Evolutionary conservation across 30 jellyfish, hydroid and myxozoan genomes (phyloP), one percentile per base, ranked within the genome.

Genomic region (Sanderia malayensis): DNA sequence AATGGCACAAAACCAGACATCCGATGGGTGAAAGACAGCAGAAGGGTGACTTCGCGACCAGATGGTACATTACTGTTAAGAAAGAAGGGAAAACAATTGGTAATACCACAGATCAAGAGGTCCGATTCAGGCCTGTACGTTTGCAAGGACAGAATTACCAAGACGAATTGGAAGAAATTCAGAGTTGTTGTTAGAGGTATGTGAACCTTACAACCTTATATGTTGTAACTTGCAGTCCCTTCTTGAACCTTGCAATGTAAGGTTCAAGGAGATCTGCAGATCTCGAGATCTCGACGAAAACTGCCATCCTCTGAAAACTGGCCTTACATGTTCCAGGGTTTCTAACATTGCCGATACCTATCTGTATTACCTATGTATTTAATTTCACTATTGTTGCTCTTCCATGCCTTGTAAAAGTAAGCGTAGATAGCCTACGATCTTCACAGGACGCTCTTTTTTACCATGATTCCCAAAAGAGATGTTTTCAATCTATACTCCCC

Each of bases 101-200:
- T 64, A 18, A 67, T 78, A 0, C 22, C 15, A 13, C 44, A 44
- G 6, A 1, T 66, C 0, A 67, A 21, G 27, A 46, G 49, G 31
- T 28, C 76, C 0, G 82, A 78, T 26, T 60, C 89, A 0, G 89
- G 89, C 20, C 33, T 18, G 8, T 78, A 63, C 47, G 44, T 52
- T 17, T 78, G 81, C 57, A 65, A 66, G 34, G 70, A 63, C 31
- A 25, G 60, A 1, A 24, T 13, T 2, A 30, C 70, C 45, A 78
- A 44, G 70, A 49, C 32, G 46, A 52, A 31, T 1, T 46, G 33
- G 24, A 57, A 33, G 20, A 67, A 21, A 2, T 64, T 63, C 60
- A 78, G 69, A 1, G 81, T 78, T 25, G 61, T 63, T 7, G 82
- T 78, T 0, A 78, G 15, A 46, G 89, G 89, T 78, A 31, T 8